Percentiles rank a stretch among this genome's conserved stretches.
Evolutionary conservation across 2,888 invertebrate species (phyloP).

Genomic region (Lepeophtheirus nordmannii): DNA sequence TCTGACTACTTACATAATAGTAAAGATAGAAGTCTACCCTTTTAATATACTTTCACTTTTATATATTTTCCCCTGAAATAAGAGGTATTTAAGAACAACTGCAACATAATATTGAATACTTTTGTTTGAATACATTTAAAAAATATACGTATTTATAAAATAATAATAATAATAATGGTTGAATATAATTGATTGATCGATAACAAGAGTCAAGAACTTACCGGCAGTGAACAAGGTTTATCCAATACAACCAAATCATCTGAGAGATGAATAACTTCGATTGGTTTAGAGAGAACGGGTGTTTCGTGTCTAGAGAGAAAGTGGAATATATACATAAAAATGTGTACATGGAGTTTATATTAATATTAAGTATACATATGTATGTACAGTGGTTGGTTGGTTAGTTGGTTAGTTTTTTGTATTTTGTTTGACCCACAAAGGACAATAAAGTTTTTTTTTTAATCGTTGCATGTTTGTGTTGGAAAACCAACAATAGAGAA

Average conservation of each 20-base stretch:
- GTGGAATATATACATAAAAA: background rate
- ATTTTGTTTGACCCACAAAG: background rate
- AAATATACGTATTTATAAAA: no score
- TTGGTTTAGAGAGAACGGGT: conserved; percentile 89
- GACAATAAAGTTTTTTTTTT: background rate
- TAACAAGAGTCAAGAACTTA: conserved; percentile 41
- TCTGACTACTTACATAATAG: no score
- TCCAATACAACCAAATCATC: conserved; percentile 98
- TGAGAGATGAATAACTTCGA: conserved; percentile 93
- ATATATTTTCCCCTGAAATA: background rate
- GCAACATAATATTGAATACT: no score
- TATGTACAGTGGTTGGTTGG: background rate
- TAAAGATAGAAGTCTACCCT: background rate
- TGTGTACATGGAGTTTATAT: background rate
- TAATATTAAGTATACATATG: background rate
- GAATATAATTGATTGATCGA: background rate
- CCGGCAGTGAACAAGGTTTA: conserved; percentile 99
- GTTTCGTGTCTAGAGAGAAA: conserved; percentile 83
- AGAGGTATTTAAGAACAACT: background rate
- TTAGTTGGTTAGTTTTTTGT: no score
- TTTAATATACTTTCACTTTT: background rate
- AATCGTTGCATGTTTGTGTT: background rate
- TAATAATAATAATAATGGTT: no score
- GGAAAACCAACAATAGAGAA: background rate
- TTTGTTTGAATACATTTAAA: background rate